A percentile compares a stretch with the other conserved stretches of the same genome.
phyloP scores from a whole-genome alignment of 1,140 invertebrate species.

The Drosophila insularis region DNA sequence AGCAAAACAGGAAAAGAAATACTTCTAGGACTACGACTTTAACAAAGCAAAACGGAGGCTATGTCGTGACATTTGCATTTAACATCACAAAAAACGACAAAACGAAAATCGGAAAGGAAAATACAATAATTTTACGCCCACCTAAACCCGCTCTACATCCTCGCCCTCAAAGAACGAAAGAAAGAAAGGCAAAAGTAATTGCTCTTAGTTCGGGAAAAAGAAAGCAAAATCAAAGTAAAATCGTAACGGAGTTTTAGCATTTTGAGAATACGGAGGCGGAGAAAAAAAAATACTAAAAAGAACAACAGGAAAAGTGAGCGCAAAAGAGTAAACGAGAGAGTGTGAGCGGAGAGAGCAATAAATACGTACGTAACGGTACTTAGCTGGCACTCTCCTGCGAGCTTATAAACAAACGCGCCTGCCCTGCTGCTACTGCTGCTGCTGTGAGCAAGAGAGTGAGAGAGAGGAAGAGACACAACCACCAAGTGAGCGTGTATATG shows the following conservation, averaged over 20 bases:
- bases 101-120: neutral
- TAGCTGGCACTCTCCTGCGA: constrained; percentile 38
- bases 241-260: constrained; percentile 8
- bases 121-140: constrained; percentile 9
- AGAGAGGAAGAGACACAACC: constrained; percentile 2
- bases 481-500: constrained; percentile 13
- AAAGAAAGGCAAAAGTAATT: constrained; percentile 1
- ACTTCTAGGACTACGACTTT: constrained; percentile 4
- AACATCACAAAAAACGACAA: neutral
- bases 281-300: constrained; percentile 49
- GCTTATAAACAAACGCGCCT: constrained; percentile 42
- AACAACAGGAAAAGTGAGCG: constrained; percentile 14
- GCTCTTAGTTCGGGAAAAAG: constrained; percentile 1
- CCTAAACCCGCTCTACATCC: neutral
- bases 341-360: constrained; percentile 31
- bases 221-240: constrained; percentile 6
- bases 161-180: neutral
- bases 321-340: constrained; percentile 6
- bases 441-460: constrained; percentile 13
- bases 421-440: constrained; percentile 13
- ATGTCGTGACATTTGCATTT: constrained; percentile 11
- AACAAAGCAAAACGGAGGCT: constrained; percentile 40
- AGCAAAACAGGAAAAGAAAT: neutral
- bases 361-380: constrained; percentile 70
- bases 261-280: constrained; percentile 14